These are phyloP conservation scores for Odontocerum albicorne DNA, from an alignment of 2,888 invertebrate genomes.

Conservation along the genomic window DNA sequence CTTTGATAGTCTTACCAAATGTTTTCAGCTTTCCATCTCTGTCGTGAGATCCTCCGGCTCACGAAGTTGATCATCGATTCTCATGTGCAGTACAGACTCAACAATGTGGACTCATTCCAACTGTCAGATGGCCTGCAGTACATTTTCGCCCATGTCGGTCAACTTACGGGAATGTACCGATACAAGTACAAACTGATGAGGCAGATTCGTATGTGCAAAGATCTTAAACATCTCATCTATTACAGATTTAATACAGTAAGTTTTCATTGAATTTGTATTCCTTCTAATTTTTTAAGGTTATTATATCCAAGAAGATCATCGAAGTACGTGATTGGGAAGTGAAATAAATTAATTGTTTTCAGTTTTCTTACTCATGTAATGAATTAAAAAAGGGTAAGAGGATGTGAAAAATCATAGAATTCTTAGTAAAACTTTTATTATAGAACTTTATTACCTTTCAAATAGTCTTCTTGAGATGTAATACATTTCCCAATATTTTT, in stretches of 20 bases:
- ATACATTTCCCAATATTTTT: no score
- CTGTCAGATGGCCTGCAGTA: slow-evolving; percentile 98
- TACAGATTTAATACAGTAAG: slow-evolving; percentile 97
- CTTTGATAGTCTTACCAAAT: no score
- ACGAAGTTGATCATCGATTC: slow-evolving; percentile 99
- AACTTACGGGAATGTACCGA: slow-evolving; percentile 99
- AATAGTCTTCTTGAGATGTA: no score
- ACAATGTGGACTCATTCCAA: slow-evolving; percentile 99
- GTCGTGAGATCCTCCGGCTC: slow-evolving; percentile 96
- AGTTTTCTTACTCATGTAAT: neutral
- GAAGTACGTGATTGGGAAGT: no score
- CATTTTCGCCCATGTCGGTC: slow-evolving; percentile 99
- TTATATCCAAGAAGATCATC: no score
- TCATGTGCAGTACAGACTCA: slow-evolving; percentile 97
- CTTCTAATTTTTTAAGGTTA: no score
- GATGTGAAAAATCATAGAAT: no score
- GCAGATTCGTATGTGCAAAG: slow-evolving; percentile 99
- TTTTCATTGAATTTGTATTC: slow-evolving; percentile 36
- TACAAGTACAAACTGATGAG: slow-evolving; percentile 99
- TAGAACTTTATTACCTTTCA: no score
- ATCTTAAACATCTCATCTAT: slow-evolving; percentile 98
- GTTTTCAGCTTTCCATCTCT: slow-evolving; percentile 94
- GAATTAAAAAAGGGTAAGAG: no score
- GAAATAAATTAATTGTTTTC: no score
- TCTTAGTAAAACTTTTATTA: no score